These are phyloP conservation scores for Oryzias woworae DNA, from an alignment of 2,113 vertebrate species.

Conservation along the genomic window DNA sequence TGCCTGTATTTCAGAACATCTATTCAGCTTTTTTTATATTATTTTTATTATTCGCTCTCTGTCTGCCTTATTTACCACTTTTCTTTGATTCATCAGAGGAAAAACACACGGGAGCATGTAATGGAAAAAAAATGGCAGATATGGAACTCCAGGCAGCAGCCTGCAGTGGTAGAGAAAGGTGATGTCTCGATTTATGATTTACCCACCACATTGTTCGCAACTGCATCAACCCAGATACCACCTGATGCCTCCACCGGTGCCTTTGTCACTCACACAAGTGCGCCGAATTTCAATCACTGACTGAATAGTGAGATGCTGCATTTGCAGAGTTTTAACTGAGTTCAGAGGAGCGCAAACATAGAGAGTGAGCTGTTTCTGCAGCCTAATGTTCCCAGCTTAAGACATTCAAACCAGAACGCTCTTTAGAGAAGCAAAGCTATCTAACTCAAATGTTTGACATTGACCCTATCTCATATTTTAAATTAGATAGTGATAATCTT, in stretches of 20 bases:
- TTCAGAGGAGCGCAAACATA: neutral
- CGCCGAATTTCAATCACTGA: neutral
- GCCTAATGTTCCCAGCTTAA: slow-evolving; percentile 2
- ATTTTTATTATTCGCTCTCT: slow-evolving; percentile 10
- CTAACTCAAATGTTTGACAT: slow-evolving; percentile 3
- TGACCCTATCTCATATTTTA: slow-evolving; percentile 25
- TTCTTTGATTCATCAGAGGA: slow-evolving; percentile 36
- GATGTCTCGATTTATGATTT: slow-evolving; percentile 52
- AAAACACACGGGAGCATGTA: slow-evolving; percentile 27
- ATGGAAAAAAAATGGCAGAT: slow-evolving; percentile 46
- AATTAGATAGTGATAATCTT: slow-evolving; percentile 44
- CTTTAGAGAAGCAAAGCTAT: slow-evolving; percentile 2
- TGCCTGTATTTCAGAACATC: slow-evolving; percentile 57
- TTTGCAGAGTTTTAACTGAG: neutral
- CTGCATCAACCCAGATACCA: slow-evolving; percentile 39
- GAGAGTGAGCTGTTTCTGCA: neutral
- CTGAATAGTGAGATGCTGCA: slow-evolving; percentile 1
- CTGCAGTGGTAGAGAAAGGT: slow-evolving; percentile 34
- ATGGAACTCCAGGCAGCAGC: slow-evolving; percentile 21
- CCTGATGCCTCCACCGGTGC: slow-evolving; percentile 29
- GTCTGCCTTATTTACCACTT: slow-evolving; percentile 49
- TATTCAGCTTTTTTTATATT: slow-evolving; percentile 4
- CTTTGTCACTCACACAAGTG: slow-evolving; percentile 30
- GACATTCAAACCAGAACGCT: slow-evolving; percentile 2
- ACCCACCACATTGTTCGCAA: slow-evolving; percentile 32